Conservation (phyloP, 92 coral and sea anemone species). For the Hydrozoanthus gracilis region DNA sequence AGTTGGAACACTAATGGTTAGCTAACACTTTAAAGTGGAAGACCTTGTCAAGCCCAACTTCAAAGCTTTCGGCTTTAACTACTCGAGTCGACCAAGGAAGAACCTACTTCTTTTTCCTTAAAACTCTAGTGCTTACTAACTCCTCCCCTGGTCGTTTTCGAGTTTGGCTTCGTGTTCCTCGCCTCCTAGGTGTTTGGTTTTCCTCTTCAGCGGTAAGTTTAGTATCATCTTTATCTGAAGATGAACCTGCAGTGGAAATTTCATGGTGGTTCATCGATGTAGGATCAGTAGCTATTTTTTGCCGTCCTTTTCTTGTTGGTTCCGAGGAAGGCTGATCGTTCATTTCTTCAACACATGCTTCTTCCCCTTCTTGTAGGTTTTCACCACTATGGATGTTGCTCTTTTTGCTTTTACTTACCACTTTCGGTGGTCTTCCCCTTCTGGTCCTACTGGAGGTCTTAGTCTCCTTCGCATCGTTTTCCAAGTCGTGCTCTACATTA, state of each 20-base stretch:
- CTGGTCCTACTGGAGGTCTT: constrained; percentile 1
- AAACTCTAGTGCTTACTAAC: constrained; percentile 9
- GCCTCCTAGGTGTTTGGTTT: background rate
- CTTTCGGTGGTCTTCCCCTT: constrained; percentile 14
- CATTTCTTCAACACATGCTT: background rate
- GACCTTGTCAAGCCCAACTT: no score
- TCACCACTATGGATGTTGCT: background rate
- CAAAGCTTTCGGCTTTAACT: no score
- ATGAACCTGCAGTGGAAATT: background rate
- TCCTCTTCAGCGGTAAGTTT: background rate
- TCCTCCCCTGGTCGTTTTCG: background rate
- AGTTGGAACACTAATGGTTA: no score
- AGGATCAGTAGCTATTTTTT: background rate
- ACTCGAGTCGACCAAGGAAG: no score
- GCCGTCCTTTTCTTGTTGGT: background rate
- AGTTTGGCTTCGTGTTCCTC: constrained; percentile 15
- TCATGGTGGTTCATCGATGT: background rate
- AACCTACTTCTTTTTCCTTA: constrained; percentile 34
- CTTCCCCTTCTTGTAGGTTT: background rate
- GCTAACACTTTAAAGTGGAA: no score
- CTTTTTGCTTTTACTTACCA: background rate
- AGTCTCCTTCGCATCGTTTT: background rate
- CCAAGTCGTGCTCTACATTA: background rate
- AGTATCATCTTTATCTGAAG: background rate
- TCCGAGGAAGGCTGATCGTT: background rate